Conservation (phyloP, 2,888 invertebrate genomes). For the Galeruca laticollis region DNA sequence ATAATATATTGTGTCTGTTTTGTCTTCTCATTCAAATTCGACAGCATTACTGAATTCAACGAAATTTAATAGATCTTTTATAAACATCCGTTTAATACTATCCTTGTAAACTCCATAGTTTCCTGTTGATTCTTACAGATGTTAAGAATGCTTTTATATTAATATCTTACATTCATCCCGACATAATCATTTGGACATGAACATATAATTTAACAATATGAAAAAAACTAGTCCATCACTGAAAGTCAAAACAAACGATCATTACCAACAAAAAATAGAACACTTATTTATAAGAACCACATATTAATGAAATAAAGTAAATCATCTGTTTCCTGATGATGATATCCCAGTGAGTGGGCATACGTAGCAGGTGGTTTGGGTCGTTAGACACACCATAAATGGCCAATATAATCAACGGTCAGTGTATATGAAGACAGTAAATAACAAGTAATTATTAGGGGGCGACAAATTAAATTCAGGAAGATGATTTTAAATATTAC, state of each 20-base stretch:
- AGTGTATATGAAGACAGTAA: constrained; percentile 32
- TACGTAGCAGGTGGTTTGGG: constrained; percentile 49
- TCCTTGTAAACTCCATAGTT: no score
- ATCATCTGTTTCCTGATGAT: constrained; percentile 55
- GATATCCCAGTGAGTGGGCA: constrained; percentile 48
- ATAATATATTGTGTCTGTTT: no score
- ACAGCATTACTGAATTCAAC: no score
- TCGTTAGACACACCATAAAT: constrained; percentile 48
- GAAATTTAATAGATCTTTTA: no score
- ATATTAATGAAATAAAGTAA: constrained; percentile 53
- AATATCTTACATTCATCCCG: no score
- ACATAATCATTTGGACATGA: not conserved
- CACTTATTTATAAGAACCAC: constrained; percentile 48
- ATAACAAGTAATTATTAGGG: constrained; percentile 40
- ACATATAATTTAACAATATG: not conserved
- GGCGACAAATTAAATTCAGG: not conserved
- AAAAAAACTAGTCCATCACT: constrained; percentile 5
- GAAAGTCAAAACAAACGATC: constrained; percentile 10
- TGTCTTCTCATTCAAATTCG: no score
- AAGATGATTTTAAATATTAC: no score
- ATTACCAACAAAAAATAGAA: constrained; percentile 36
- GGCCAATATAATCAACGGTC: constrained; percentile 45
- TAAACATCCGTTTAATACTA: no score
- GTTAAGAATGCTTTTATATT: no score
- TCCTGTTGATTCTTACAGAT: no score